Evolutionary conservation across 2,888 invertebrate genomes (phyloP).

Genomic region (Abrostola triplasia): DNA sequence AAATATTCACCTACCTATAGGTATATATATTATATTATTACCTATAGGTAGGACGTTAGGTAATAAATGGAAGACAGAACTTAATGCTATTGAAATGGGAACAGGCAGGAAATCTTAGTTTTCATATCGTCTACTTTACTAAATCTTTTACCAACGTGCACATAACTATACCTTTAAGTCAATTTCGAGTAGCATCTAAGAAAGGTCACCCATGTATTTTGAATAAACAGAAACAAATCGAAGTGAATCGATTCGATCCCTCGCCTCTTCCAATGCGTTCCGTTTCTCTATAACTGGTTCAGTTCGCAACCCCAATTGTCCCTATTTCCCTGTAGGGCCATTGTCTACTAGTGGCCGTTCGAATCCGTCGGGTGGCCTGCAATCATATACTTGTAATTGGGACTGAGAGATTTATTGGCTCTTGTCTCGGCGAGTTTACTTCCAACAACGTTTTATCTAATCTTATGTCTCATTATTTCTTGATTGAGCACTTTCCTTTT

Average conservation of each 20-base stretch:
- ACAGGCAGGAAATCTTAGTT: too few species aligned
- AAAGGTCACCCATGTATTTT: too few species aligned
- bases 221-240: background rate
- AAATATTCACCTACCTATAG: too few species aligned
- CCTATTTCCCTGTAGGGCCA: constrained; percentile 80
- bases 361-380: constrained; percentile 62
- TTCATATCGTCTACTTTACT: too few species aligned
- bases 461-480: constrained; percentile 77
- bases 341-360: constrained; percentile 63
- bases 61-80: too few species aligned
- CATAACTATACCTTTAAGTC: too few species aligned
- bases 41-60: too few species aligned
- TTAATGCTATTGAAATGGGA: too few species aligned
- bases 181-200: too few species aligned
- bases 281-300: constrained; percentile 50
- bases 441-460: constrained; percentile 78
- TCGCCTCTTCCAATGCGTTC: constrained; percentile 42
- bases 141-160: too few species aligned
- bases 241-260: constrained; percentile 28
- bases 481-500: constrained; percentile 77
- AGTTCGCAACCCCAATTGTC: constrained; percentile 68
- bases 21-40: too few species aligned
- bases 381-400: constrained; percentile 83
- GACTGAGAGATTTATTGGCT: constrained; percentile 80
- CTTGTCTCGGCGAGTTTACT: constrained; percentile 75